These are phyloP conservation scores for Chloroceryle aenea DNA, from an alignment of 2,113 vertebrate species.

Conservation along the genomic window DNA sequence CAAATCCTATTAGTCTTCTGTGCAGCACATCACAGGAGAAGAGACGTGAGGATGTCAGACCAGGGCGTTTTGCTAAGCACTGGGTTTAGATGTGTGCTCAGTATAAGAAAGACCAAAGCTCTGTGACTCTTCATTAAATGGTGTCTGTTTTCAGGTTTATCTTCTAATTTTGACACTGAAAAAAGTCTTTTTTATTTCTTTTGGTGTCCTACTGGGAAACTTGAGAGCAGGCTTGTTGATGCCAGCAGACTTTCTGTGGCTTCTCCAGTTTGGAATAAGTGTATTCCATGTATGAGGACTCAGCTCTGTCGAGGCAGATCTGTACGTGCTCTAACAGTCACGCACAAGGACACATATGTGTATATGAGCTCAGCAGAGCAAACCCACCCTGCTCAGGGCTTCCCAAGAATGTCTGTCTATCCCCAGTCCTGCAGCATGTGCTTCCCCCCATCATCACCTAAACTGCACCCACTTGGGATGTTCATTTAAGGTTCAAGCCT, in stretches of 20 bases:
- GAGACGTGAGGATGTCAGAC: not conserved
- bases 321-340: not conserved
- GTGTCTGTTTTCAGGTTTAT: not conserved
- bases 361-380: fast-evolving
- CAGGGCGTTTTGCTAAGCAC: not conserved
- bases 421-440: not conserved
- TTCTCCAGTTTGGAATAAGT: not conserved
- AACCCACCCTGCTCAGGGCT: not conserved
- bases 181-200: not conserved
- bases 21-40: not conserved
- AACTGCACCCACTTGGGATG: not conserved
- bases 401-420: fast-evolving
- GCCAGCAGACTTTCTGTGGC: not conserved
- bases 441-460: not conserved
- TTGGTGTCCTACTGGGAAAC: not conserved
- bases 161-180: not conserved
- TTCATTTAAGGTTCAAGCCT: not conserved
- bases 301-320: not conserved
- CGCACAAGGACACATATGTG: fast-evolving
- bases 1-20: constrained; percentile 37
- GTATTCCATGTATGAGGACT: not conserved
- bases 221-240: not conserved
- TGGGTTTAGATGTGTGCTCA: not conserved
- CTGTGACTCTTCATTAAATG: not conserved
- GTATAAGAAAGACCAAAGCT: not conserved